Conservation (phyloP, 2,113 vertebrate genomes). For the Pan paniscus region DNA sequence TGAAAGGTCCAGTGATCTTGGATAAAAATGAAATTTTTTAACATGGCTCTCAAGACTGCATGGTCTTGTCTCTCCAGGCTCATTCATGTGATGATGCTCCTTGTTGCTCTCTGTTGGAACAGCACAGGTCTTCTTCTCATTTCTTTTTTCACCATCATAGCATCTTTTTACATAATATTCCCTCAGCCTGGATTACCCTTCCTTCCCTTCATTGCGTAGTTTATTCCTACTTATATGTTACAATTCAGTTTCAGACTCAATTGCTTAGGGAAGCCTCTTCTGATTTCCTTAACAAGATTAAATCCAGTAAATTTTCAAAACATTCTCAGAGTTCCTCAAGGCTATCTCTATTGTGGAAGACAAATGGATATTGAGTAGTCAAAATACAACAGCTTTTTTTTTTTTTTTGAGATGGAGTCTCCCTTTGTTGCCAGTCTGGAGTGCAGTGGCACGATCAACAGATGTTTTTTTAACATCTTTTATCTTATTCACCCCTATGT, state of each 20-base stretch:
- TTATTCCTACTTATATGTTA: background rate
- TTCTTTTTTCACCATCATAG: background rate
- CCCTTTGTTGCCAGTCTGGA: too few species aligned
- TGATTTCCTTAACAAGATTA: background rate
- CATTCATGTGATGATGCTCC: background rate
- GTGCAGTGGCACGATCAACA: background rate
- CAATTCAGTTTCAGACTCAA: background rate
- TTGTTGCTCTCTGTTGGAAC: background rate
- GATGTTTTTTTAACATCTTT: background rate
- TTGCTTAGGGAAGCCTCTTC: background rate
- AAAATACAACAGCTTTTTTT: background rate
- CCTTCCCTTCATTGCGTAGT: background rate
- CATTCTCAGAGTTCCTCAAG: background rate
- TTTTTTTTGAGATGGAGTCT: too few species aligned
- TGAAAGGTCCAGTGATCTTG: background rate
- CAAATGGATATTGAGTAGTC: background rate
- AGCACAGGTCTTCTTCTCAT: background rate
- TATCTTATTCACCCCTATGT: background rate
- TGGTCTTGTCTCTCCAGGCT: background rate
- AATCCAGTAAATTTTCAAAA: background rate
- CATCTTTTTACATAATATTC: background rate
- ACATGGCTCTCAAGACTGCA: background rate
- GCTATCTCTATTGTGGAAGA: background rate
- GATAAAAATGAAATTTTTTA: background rate
- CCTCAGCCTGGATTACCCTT: background rate